Base-by-base conservation (phyloP, 2,797 vertebrate species). In the Limosa lapponica region DNA sequence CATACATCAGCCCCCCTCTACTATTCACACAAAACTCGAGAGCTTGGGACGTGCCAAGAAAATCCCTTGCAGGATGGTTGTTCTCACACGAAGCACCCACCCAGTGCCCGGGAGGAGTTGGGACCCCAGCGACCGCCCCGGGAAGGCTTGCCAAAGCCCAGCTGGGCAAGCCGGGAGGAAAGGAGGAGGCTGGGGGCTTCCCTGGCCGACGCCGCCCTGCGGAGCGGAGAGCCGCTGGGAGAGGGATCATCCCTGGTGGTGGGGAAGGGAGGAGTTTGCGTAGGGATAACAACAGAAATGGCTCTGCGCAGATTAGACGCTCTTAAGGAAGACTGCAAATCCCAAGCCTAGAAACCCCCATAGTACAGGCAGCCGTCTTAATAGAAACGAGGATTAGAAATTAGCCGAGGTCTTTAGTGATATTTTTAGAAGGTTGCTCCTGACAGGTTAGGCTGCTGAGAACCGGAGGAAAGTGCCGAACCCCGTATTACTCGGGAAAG, bases 351-450 rank as follows among this genome's bases (percentile, higher is more conserved):
- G 89, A 93, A 91, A 89, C 78, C 90, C 95, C 82, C 93, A 70
- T 54, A 94, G 93, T 89, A 83, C 81, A 94, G 96, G 92, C 94
- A 91, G 89, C 55, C 52, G 20, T 96, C 94, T 96, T 93, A 93
- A 91, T 58, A 94, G 93, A 92, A 97, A 91, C 1, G 17, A 91
- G 97, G 97, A 98, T 98, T 98, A 98, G 95, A 98, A 98, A 97
- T 97, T 96, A 98, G 97, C 93, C 11, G 75, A 96, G 77, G 96
- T 97, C 93, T 98, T 98, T 97, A 95, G 92, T 44, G 95, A n/a
- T 98, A 98, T 98, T 98, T 98, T 98, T 98, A 98, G 98, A 97
- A 93, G 73, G 95, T 95, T 92, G 85, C 91, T 97, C 55, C 96
- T 96, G 97, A 97, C 97, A 97, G 96, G 97, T 95, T 91, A 97